Base-by-base conservation (phyloP, 1,140 invertebrate species). In the Drosophila takahashii region DNA sequence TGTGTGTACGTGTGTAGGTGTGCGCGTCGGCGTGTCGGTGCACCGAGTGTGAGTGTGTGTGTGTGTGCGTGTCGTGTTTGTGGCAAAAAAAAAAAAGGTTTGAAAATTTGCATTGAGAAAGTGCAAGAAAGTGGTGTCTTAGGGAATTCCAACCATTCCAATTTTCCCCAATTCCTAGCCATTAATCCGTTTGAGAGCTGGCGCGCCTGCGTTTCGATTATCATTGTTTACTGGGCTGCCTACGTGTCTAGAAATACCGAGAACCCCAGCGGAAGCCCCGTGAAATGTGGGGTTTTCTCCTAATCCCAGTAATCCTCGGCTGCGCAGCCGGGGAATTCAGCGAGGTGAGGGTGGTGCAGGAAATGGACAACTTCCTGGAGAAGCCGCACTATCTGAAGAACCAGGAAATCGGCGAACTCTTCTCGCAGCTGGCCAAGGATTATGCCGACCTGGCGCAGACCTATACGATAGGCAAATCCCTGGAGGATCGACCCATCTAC, bases 401-500 rank as follows among this genome's bases (percentile, higher is more conserved):
- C 42, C 54, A 51, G 7, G 67, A 91, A 39, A 87, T 92, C n/a
- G 81, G 79, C 0, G 26, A 59, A 2, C 73, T 92, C 1, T 92
- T 92, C 27, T 32, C 45, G 6, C 67, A 79, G 13, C 65, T 92
- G 29, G 60, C 66, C 51, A 69, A 69, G 45, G 85, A 91, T 11
- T 91, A 84, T 34, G 91, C 90, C 1, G 92, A 94, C 53, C 86
- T 98, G n/a, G 95, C 95, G 0, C 95, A 95, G 78, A 91, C 96
- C 5, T 95, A 96, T 86, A 94, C 94, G 3, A 95, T 98, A 22
- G 98, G 98, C 0, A 95, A 95, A 81, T 97, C 96, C 15, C 94
- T 96, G 1, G 92, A 96, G 92, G 94, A 94, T 15, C 93, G 96
- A 15, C 94, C 96, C 22, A 90, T 99, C 26, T 93, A 96, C 90